A percentile compares a stretch with the other conserved stretches of the same genome.
Conservation (phyloP, 1,140 invertebrate genomes). For the Platyscapa corneri region DNA sequence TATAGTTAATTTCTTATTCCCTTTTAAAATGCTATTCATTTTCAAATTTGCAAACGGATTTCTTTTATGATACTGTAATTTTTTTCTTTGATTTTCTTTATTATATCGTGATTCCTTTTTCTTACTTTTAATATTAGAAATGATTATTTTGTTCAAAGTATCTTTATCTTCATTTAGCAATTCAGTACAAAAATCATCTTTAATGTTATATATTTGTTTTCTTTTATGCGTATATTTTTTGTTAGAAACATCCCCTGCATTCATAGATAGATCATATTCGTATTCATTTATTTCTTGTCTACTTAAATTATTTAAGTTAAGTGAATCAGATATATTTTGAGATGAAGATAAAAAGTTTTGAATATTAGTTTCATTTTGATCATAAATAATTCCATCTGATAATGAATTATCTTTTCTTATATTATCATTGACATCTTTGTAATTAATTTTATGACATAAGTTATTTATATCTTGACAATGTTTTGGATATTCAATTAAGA, state of each 20-base stretch:
- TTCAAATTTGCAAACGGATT: slow-evolving; percentile 48
- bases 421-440: not conserved
- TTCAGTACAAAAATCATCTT: slow-evolving; percentile 41
- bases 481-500: not conserved
- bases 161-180: slow-evolving; percentile 1
- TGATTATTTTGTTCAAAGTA: not conserved
- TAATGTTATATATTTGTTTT: slow-evolving; percentile 54
- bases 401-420: not conserved
- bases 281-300: not conserved
- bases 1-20: slow-evolving; percentile 22
- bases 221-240: slow-evolving; percentile 44
- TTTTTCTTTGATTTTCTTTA: slow-evolving; percentile 27
- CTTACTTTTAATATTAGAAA: slow-evolving; percentile 20
- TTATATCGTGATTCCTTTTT: slow-evolving; percentile 31
- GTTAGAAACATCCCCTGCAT: not conserved
- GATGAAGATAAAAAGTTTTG: not conserved
- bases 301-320: not conserved
- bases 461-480: not conserved
- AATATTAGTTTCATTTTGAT: not conserved
- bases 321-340: not conserved
- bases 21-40: slow-evolving; percentile 50
- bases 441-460: not conserved
- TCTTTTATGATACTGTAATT: slow-evolving; percentile 13
- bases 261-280: not conserved
- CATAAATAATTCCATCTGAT: not conserved